Evolutionary conservation across 2,888 invertebrate species (phyloP).

Genomic region (Heliconius cydno): DNA sequence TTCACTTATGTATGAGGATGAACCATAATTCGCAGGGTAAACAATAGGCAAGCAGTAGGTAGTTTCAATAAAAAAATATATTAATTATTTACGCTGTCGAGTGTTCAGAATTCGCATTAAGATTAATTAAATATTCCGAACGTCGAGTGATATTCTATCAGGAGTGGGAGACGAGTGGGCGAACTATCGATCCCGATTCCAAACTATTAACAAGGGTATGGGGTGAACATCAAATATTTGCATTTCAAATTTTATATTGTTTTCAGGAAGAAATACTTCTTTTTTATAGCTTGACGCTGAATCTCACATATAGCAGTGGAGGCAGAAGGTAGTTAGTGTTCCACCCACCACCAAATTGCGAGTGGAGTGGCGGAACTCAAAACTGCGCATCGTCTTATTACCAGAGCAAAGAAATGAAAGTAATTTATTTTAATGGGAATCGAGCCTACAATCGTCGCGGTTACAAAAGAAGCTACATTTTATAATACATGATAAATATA

Average conservation of each 20-base stretch:
- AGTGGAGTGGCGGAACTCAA: not conserved
- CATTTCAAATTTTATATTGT: not conserved
- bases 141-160: not conserved
- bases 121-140: constrained; percentile 16
- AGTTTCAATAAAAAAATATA: not conserved
- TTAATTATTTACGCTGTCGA: not conserved
- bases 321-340: not conserved
- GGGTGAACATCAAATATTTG: not conserved
- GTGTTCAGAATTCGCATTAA: not conserved
- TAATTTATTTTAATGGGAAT: too few relatives aligned
- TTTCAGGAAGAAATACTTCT: not conserved
- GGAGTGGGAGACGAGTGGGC: constrained; percentile 11
- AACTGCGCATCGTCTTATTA: not conserved
- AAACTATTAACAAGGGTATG: not conserved
- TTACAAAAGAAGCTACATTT: too few relatives aligned
- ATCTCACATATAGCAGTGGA: not conserved
- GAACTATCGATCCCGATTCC: constrained; percentile 13
- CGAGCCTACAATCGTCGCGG: too few relatives aligned
- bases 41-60: not conserved
- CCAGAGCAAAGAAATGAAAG: too few relatives aligned
- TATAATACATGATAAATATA: not conserved
- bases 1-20: not conserved
- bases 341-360: not conserved
- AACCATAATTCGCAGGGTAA: not conserved
- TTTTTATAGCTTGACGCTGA: not conserved